phyloP scores from a whole-genome alignment of 1,140 invertebrate genomes.

The Neodiprion fabricii region DNA sequence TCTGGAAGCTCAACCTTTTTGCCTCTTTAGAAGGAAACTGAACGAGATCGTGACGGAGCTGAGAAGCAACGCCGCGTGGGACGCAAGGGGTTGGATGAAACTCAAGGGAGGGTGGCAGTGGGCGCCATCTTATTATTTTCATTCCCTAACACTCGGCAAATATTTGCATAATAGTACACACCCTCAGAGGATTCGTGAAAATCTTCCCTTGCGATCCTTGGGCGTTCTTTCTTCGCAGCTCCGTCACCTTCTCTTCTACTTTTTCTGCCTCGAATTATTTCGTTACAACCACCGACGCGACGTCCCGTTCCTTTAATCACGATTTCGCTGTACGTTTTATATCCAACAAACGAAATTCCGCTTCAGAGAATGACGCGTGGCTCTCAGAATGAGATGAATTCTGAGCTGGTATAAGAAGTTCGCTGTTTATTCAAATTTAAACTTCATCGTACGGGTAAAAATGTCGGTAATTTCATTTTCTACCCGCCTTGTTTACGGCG shows the following conservation, averaged over 20 bases:
- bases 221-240: neutral
- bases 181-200: slow-evolving; percentile 2
- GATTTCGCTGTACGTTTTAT: slow-evolving; percentile 6
- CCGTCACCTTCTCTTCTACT: slow-evolving; percentile 7
- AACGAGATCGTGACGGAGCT: neutral
- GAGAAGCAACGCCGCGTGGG: neutral
- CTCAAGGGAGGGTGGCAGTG: slow-evolving; percentile 16
- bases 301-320: slow-evolving; percentile 18
- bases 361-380: neutral
- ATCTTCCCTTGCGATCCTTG: slow-evolving; percentile 14
- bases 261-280: neutral
- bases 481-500: no score
- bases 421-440: neutral
- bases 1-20: neutral
- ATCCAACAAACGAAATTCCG: neutral
- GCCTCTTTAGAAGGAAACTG: neutral
- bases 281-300: neutral
- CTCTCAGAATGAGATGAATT: neutral
- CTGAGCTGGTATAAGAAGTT: neutral
- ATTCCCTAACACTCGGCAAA: slow-evolving; percentile 41
- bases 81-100: slow-evolving; percentile 21
- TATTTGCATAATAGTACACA: slow-evolving; percentile 37
- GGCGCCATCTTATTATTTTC: slow-evolving; percentile 46
- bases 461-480: no score
- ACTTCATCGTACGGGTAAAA: no score